phyloP scores from a whole-genome alignment of 2,797 vertebrate genomes.

The Cuniculus paca region DNA sequence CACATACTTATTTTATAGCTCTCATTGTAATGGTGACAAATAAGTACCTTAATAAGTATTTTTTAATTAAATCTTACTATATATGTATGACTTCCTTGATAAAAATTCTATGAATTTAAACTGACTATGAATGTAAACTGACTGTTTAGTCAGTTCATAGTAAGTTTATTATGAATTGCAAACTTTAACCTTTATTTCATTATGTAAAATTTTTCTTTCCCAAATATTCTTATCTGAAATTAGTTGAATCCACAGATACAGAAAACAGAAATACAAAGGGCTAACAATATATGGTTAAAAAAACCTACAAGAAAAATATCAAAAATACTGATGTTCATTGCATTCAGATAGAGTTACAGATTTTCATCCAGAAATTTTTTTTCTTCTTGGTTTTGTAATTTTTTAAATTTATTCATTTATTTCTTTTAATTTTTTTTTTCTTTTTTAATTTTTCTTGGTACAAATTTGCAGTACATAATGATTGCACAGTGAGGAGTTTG shows the following conservation, averaged over 20 bases:
- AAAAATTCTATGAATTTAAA: too few relatives aligned
- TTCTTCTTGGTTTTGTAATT: not conserved
- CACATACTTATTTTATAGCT: constrained; percentile 22
- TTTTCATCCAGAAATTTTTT: not conserved
- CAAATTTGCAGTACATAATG: too few relatives aligned
- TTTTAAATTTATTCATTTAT: not conserved
- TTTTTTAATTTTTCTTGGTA: too few relatives aligned
- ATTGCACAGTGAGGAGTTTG: too few relatives aligned
- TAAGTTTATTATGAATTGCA: not conserved
- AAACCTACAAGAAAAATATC: not conserved
- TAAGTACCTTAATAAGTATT: constrained; percentile 24
- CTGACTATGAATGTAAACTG: too few relatives aligned
- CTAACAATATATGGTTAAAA: not conserved
- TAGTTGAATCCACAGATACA: not conserved
- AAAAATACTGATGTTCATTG: not conserved
- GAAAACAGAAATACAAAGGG: not conserved
- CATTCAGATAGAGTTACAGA: not conserved
- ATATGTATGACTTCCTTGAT: not conserved
- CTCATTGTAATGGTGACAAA: constrained; percentile 12
- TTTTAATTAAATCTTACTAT: constrained; percentile 13
- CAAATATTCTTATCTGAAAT: not conserved
- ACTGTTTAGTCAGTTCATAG: too few relatives aligned
- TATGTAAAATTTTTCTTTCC: not conserved
- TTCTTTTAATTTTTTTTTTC: too few relatives aligned
- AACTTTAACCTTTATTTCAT: not conserved